Percentiles rank a stretch among this genome's conserved stretches.
These are phyloP conservation scores for Monochamus alternatus DNA, from an alignment of 2,888 invertebrate genomes.

Conservation along the genomic window DNA sequence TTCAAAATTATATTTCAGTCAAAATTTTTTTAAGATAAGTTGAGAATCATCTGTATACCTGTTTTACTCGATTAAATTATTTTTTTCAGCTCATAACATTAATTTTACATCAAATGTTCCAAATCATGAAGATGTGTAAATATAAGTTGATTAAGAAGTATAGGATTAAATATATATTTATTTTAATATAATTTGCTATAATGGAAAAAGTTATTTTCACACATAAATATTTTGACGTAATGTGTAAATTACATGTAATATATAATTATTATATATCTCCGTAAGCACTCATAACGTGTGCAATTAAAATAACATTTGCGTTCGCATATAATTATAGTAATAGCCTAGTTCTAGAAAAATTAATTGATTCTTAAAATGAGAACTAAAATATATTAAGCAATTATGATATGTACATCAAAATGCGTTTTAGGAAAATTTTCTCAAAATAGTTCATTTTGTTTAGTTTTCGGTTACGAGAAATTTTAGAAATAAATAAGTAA, in stretches of 20 bases:
- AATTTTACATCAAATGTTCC: too few species aligned
- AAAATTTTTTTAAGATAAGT: too few species aligned
- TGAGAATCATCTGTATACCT: too few species aligned
- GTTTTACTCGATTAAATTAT: too few species aligned
- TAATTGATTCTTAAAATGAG: constrained; percentile 1
- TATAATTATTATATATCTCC: neutral
- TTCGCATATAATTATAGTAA: neutral
- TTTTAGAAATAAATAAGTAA: too few species aligned
- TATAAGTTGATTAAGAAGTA: neutral
- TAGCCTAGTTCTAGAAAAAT: neutral
- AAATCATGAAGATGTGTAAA: too few species aligned
- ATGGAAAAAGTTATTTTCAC: neutral
- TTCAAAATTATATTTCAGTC: too few species aligned
- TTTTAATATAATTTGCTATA: neutral
- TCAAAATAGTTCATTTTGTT: neutral
- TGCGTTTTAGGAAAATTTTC: neutral
- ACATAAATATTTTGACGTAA: constrained; percentile 4
- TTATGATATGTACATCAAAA: too few species aligned
- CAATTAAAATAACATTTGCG: constrained; percentile 6
- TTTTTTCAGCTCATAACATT: too few species aligned
- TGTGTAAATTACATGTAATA: neutral
- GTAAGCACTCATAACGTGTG: neutral
- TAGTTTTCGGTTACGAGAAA: too few species aligned
- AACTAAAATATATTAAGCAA: neutral
- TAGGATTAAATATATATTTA: neutral